A percentile compares a stretch with the other conserved stretches of the same genome.
These are phyloP conservation scores for Tubulanus polymorphus DNA, from an alignment of 2,888 invertebrate genomes.

Conservation along the genomic window DNA sequence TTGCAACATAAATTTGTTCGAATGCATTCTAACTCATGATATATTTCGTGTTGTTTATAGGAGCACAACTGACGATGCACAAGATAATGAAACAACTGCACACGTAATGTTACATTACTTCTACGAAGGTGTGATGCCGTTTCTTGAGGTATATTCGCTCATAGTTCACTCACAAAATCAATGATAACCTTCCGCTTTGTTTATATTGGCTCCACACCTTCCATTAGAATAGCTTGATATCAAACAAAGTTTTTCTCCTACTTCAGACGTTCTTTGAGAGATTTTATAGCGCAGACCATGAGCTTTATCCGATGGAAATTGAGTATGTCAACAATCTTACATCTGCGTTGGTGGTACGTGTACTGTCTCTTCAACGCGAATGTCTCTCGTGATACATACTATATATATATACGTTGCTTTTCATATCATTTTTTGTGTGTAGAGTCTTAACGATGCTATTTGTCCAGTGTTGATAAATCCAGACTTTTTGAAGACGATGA, in stretches of 20 bases:
- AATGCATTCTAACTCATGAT: no score
- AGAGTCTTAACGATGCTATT: constrained; percentile 49
- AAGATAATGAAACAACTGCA: constrained; percentile 24
- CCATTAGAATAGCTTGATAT: no score
- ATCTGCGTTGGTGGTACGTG: constrained; percentile 41
- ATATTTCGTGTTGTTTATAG: no score
- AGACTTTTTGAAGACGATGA: constrained; percentile 47
- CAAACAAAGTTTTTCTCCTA: not conserved
- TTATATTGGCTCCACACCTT: no score
- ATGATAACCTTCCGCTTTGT: no score
- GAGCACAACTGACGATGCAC: no score
- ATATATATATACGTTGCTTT: not conserved
- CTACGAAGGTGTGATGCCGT: constrained; percentile 47
- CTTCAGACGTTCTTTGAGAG: constrained; percentile 44
- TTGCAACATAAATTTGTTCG: no score
- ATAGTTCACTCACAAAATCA: no score
- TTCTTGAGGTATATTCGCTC: constrained; percentile 31
- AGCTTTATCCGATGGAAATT: constrained; percentile 40
- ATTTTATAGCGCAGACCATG: constrained; percentile 45
- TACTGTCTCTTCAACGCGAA: no score
- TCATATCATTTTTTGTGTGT: constrained; percentile 9
- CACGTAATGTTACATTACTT: constrained; percentile 48
- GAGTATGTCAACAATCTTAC: constrained; percentile 47
- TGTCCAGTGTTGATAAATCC: constrained; percentile 45
- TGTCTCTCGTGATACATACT: not conserved